Conservation (phyloP, 2,888 invertebrate species). For the Palloptera scutellata region DNA sequence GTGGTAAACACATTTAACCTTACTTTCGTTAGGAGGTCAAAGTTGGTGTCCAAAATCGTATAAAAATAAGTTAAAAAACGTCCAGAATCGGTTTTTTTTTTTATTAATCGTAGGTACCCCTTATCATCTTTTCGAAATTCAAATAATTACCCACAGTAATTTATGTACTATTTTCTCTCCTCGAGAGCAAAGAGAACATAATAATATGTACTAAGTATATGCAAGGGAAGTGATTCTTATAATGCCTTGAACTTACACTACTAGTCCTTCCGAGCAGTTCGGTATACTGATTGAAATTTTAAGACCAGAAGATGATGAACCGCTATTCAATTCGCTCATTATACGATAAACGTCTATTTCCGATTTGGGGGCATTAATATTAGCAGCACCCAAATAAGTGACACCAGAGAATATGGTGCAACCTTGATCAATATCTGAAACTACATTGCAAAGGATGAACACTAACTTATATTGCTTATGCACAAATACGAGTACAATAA, state of each 20-base stretch:
- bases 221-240: too few species aligned
- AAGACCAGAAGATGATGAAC: constrained; percentile 74
- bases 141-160: too few species aligned
- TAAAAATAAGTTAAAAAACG: too few species aligned
- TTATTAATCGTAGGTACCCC: too few species aligned
- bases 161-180: too few species aligned
- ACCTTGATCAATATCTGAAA: constrained; percentile 86
- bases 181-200: background rate
- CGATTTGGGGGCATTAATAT: constrained; percentile 90
- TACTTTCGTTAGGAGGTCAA: too few species aligned
- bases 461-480: background rate
- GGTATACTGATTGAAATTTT: constrained; percentile 93
- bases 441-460: constrained; percentile 48
- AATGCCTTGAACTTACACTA: constrained; percentile 75
- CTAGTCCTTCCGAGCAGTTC: constrained; percentile 88
- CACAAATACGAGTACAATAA: constrained; percentile 14
- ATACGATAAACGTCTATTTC: constrained; percentile 92
- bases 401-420: constrained; percentile 93
- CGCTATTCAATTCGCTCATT: constrained; percentile 86
- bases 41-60: too few species aligned
- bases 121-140: too few species aligned
- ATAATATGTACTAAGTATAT: too few species aligned
- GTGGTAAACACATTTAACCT: too few species aligned
- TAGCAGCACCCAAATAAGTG: constrained; percentile 90
- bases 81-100: too few species aligned